Evolutionary conservation across 2,888 invertebrate genomes (phyloP), one percentile per base, ranked within the genome.

Genomic region (Alcis repandata): DNA sequence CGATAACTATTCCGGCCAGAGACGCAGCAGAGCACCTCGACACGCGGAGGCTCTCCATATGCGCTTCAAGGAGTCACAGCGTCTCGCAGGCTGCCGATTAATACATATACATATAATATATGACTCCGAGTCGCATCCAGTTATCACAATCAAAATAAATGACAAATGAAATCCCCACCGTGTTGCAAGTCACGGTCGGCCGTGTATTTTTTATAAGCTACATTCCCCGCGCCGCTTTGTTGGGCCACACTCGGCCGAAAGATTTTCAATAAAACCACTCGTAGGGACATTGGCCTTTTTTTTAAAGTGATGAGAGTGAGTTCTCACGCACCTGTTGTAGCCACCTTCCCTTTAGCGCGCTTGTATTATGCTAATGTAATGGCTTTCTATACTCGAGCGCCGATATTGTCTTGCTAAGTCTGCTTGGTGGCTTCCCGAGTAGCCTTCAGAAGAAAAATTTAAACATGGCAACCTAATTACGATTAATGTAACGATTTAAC

Each of bases 131-230:
- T 78, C 78, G 73, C 77, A 72, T 78, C 77, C 83, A 80, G 87
- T 92, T 91, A 92, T 88, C 90, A 92, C 92, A 93, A 94, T 93
- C 93, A 93, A 92, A 93, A 93, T 92, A 93, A 92, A 94, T 93
- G 93, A 94, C 93, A 93, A 90, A 93, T 93, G 93, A 89, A 92
- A 92, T 89, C 84, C 83, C 77, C 82, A 80, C 27, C 27, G 79
- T 85, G 82, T 86, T 88, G 93, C 93, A 93, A 94, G 93, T 94
- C 93, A 94, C 81, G 83, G 80, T 78, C 74, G 67, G 72, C 70
- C 76, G 74, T 67, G 72, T 81, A 82, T 85, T 84, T 89, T 90
- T 75, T 84, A 79, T 80, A 79, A 20, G 82, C 83, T 86, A 86
- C 87, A 85, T 87, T 89, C 87, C 80, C 84, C 80, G 83, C 83